These are phyloP conservation scores for Falco novaeseelandiae DNA, from an alignment of 2,797 vertebrate species.

Conservation along the genomic window DNA sequence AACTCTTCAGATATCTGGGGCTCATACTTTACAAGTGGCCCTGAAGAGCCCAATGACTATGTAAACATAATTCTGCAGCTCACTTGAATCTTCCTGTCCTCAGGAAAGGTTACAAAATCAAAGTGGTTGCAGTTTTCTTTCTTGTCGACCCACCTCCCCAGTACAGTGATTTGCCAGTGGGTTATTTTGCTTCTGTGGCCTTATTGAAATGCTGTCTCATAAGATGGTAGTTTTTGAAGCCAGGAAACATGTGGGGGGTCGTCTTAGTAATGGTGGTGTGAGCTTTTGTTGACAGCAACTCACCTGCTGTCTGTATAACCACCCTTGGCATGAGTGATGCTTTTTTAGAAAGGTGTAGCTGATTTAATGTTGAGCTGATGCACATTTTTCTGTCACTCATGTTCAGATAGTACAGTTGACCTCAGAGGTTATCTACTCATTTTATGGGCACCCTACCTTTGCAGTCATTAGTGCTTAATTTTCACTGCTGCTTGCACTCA, in stretches of 20 bases:
- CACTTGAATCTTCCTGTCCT: background rate
- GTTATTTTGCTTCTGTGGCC: background rate
- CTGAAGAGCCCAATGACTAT: background rate
- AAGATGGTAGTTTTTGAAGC: background rate
- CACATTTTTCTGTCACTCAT: conserved; percentile 20
- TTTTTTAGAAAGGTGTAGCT: conserved; percentile 25
- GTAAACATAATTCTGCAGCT: background rate
- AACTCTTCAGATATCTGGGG: background rate
- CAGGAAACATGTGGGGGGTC: background rate
- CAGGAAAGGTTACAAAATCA: background rate
- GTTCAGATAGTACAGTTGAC: conserved; percentile 58
- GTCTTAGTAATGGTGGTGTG: background rate
- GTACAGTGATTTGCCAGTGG: accelerated
- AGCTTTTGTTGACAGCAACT: background rate
- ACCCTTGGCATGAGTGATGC: background rate
- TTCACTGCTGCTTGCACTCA: conserved; percentile 44
- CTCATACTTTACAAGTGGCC: background rate
- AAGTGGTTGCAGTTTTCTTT: background rate
- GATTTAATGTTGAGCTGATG: background rate
- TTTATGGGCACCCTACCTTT: conserved; percentile 60
- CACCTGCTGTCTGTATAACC: conserved; percentile 16
- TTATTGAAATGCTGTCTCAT: background rate
- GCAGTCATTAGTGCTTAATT: conserved; percentile 68
- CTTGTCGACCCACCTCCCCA: background rate
- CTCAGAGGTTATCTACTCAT: conserved; percentile 55